These are phyloP conservation scores for Andrena haemorrhoa DNA, from an alignment of 2,888 invertebrate genomes.

Conservation along the genomic window DNA sequence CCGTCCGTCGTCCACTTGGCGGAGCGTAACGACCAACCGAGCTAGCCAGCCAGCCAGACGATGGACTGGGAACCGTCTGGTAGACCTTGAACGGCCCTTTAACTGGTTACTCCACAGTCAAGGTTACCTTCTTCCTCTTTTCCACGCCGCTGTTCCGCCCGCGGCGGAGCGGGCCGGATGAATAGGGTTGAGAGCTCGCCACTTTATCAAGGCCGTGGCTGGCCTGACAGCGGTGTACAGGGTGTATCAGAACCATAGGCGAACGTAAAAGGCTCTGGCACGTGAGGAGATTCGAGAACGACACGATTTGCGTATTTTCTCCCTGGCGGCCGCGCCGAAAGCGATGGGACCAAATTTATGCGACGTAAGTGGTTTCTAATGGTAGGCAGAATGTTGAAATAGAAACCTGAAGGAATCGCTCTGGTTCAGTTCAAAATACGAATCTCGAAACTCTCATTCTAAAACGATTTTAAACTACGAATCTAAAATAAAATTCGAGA, in stretches of 20 bases:
- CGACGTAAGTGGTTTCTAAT: too few relatives aligned
- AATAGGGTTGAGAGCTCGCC: conserved; percentile 72
- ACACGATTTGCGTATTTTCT: too few relatives aligned
- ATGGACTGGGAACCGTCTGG: conserved; percentile 71
- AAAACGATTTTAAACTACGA: too few relatives aligned
- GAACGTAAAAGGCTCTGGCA: too few relatives aligned
- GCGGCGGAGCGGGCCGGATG: conserved; percentile 53
- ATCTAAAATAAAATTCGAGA: too few relatives aligned
- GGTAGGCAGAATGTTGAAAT: too few relatives aligned
- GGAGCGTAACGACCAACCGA: conserved; percentile 72
- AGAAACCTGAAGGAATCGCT: too few relatives aligned
- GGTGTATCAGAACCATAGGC: neutral
- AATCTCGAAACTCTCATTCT: too few relatives aligned
- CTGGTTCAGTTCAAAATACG: too few relatives aligned
- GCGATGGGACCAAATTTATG: too few relatives aligned
- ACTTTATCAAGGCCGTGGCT: conserved; percentile 69
- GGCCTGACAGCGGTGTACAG: conserved; percentile 32
- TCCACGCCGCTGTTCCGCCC: conserved; percentile 34
- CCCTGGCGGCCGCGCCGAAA: too few relatives aligned
- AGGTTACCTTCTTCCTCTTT: conserved; percentile 76
- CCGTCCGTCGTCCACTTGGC: conserved; percentile 72
- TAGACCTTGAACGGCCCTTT: conserved; percentile 79
- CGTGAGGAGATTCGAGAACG: too few relatives aligned
- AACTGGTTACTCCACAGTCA: conserved; percentile 76
- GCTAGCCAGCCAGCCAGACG: conserved; percentile 59